These are phyloP conservation scores for Grus americana DNA, from an alignment of 2,113 vertebrate genomes.

Conservation along the genomic window DNA sequence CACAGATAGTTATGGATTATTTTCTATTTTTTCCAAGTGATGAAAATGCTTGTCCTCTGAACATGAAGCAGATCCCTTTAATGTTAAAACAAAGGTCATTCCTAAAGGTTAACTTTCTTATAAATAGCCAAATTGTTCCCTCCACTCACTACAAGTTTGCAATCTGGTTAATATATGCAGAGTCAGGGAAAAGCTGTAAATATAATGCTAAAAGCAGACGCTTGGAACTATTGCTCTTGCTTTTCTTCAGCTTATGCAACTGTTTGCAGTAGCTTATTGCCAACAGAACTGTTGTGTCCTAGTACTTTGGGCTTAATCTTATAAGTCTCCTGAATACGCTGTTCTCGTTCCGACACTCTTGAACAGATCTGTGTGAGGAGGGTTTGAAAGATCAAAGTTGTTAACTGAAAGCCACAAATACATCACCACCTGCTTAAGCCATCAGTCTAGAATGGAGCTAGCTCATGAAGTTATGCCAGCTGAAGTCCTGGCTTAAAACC, in stretches of 20 bases:
- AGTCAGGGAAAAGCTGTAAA: constrained; percentile 58
- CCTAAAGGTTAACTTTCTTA: constrained; percentile 27
- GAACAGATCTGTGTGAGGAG: neutral
- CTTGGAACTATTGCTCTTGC: constrained; percentile 48
- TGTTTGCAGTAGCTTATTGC: constrained; percentile 50
- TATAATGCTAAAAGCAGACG: constrained; percentile 49
- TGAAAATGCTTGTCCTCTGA: neutral
- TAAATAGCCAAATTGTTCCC: constrained; percentile 39
- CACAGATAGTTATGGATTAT: neutral
- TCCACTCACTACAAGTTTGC: constrained; percentile 14
- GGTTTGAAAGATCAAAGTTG: neutral
- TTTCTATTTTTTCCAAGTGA: neutral
- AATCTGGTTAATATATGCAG: constrained; percentile 56
- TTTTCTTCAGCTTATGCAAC: constrained; percentile 42
- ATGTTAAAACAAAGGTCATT: constrained; percentile 8
- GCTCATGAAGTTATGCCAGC: neutral
- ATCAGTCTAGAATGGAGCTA: neutral
- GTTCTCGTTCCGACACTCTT: neutral
- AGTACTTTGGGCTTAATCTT: constrained; percentile 3
- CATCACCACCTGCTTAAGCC: constrained; percentile 13
- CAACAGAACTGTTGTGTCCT: constrained; percentile 38
- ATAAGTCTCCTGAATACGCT: neutral
- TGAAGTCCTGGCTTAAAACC: neutral
- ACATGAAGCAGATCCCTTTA: neutral
- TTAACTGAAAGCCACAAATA: constrained; percentile 21